A percentile compares a stretch with the other conserved stretches of the same genome.
phyloP scores from a whole-genome alignment of 1,140 invertebrate species.

The Gonatopus flavifemur region DNA sequence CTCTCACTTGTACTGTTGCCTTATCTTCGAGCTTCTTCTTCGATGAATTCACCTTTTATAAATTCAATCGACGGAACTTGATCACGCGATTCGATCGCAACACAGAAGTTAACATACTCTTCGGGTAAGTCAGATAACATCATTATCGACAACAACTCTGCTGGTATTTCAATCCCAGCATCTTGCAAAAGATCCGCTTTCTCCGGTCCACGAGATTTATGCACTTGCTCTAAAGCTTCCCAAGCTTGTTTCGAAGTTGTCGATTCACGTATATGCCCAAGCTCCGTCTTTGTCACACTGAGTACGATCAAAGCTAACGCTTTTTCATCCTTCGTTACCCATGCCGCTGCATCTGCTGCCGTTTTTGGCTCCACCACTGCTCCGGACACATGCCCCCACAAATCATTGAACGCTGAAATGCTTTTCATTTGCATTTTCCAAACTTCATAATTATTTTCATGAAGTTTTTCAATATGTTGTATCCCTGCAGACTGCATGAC shows the following conservation, averaged over 20 bases:
- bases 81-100: neutral
- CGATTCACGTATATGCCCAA: neutral
- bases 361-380: neutral
- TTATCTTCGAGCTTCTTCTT: neutral
- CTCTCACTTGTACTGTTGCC: neutral
- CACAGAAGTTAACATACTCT: conserved; percentile 4
- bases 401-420: neutral
- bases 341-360: neutral
- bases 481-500: no score
- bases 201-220: conserved; percentile 1
- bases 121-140: neutral
- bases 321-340: neutral
- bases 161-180: neutral
- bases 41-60: conserved; percentile 2
- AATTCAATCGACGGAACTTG: neutral
- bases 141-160: neutral
- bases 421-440: conserved; percentile 13
- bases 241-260: neutral
- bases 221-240: neutral
- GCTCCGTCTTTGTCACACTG: neutral
- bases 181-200: conserved; percentile 2
- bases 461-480: conserved; percentile 4
- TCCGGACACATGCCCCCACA: neutral
- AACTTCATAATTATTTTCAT: conserved; percentile 3
- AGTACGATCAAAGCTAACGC: neutral